Base-by-base conservation (phyloP, 2,888 invertebrate genomes). In the Rotaria macrura region DNA sequence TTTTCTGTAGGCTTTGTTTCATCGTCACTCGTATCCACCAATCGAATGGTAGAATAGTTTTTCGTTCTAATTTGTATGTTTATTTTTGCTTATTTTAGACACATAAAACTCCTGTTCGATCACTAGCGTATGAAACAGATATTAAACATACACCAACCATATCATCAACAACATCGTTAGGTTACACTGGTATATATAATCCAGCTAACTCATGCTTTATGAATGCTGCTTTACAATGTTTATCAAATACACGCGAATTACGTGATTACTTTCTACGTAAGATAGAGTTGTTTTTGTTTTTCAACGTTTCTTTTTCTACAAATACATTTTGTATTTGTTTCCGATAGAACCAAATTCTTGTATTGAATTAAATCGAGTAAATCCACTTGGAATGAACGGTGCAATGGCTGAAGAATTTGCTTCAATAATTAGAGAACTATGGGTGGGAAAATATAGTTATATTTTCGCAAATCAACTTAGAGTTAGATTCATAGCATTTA, bases 131-230 rank as follows among this genome's bases (percentile, higher is more conserved):
- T 65, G 4, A 5, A 20, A 65, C 34, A 38, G 34, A 65, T 65
- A 34, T 57, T 4, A 29, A n/a, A 29, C n/a, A 29, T 29, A n/a
- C 14, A 2, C 10, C 14, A 29, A 57, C 14, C 6, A n/a, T 20
- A 43, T n/a, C 43, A n/a, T 43, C 43, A 10, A 2, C 79, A 14
- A 23, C 79, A 10, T 10, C 43, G 1, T n/a, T n/a, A 9, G 92
- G 92, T 4, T 90, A 89, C 87, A 92, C 91, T 2, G 91, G 92
- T 0, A 89, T 92, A 12, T 91, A 91, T 52, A 92, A 92, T 88
- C 89, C 92, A n/a, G 92, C 92, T 49, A 92, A 92, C 88, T 92
- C 92, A 12, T 92, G 92, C 88, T 92, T 92, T 88, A 92, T 92
- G 91, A 92, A 92, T 88, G 90, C 92, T 84, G 91, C 92, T 0